phyloP scores from a whole-genome alignment of 2,797 vertebrate species.

The Aphelocoma californica region DNA sequence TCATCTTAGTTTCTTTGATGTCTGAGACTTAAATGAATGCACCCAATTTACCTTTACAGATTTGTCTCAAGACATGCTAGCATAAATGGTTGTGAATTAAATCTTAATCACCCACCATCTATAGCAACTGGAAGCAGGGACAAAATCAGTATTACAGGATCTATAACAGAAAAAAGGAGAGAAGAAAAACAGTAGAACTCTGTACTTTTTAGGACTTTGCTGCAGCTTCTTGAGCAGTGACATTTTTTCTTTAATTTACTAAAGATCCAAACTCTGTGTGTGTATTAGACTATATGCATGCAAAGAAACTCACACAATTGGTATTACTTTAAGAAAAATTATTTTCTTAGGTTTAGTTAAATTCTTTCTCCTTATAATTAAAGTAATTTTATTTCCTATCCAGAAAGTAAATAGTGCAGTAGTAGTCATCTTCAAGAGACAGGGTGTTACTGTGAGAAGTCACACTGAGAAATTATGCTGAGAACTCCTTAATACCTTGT shows the following conservation, averaged over 20 bases:
- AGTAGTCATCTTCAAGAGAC: not conserved
- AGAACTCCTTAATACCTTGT: not conserved
- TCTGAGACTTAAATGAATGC: not conserved
- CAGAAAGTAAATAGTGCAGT: not conserved
- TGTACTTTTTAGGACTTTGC: not conserved
- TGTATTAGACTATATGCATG: not conserved
- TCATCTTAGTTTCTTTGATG: conserved; percentile 24
- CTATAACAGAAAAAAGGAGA: not conserved
- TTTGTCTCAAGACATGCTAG: not conserved
- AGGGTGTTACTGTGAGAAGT: not conserved
- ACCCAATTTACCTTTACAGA: not conserved
- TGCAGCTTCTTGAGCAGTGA: not conserved
- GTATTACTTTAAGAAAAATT: not conserved
- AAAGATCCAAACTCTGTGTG: not conserved
- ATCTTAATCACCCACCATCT: not conserved
- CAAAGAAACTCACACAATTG: not conserved
- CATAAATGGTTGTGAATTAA: not conserved
- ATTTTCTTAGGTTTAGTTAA: not conserved
- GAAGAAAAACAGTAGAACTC: not conserved
- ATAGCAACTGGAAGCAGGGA: not conserved
- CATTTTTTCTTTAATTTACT: not conserved
- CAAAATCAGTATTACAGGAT: not conserved
- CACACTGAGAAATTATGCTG: not conserved
- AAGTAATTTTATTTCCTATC: not conserved
- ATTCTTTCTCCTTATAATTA: not conserved